These are phyloP conservation scores for Hapalemur alaotrensis DNA, from an alignment of 2,797 vertebrate species.

Conservation along the genomic window DNA sequence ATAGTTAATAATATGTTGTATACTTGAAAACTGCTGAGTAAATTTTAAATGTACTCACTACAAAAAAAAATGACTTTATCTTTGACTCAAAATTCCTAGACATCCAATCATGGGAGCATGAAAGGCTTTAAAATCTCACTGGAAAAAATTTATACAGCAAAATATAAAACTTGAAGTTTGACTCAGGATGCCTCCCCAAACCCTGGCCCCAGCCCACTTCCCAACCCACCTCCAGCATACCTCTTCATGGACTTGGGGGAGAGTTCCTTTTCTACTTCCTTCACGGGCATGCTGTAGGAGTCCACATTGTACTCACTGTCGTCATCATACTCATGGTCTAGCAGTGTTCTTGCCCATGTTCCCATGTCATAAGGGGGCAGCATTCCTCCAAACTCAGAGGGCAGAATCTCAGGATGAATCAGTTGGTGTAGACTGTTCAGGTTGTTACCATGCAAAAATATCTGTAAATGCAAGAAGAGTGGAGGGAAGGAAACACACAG, in stretches of 20 bases:
- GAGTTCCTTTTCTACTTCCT: constrained; percentile 90
- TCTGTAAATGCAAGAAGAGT: constrained; percentile 83
- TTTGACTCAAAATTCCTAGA: constrained; percentile 4
- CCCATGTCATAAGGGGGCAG: constrained; percentile 99
- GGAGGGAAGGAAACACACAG: neutral
- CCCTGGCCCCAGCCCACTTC: neutral
- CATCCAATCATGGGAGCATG: neutral
- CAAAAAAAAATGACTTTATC: neutral
- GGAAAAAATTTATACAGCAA: neutral
- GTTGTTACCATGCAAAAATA: constrained; percentile 99
- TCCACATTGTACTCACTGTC: constrained; percentile 94
- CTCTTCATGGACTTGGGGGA: constrained; percentile 98
- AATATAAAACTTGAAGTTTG: neutral
- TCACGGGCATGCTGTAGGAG: constrained; percentile 92
- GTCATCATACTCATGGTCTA: constrained; percentile 98
- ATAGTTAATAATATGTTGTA: neutral
- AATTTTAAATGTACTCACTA: neutral
- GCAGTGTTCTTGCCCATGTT: constrained; percentile 96
- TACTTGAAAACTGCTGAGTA: neutral
- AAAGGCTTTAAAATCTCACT: neutral
- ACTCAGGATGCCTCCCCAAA: fast-evolving
- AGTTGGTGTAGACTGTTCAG: constrained; percentile 98
- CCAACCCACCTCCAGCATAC: constrained; percentile 77
- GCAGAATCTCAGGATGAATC: constrained; percentile 97
- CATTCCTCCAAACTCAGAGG: constrained; percentile 98